These are phyloP conservation scores for Chelonus formosanus DNA, from an alignment of 2,888 invertebrate species.

Conservation along the genomic window DNA sequence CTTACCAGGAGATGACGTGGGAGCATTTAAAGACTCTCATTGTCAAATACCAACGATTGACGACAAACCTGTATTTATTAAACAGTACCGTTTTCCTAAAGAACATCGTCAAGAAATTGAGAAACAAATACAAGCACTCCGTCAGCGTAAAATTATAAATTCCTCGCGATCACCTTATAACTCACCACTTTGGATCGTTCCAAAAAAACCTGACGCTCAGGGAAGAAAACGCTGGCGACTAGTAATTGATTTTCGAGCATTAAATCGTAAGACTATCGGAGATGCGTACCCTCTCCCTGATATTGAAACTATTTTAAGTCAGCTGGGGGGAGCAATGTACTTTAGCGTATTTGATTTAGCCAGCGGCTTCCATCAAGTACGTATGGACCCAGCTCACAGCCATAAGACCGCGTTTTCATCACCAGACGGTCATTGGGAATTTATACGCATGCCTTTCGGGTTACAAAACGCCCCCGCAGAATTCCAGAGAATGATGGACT, in stretches of 20 bases:
- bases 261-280: background rate
- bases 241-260: background rate
- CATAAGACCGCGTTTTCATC: conserved; percentile 5
- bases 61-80: no score
- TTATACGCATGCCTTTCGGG: background rate
- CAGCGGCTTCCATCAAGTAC: background rate
- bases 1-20: no score
- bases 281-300: background rate
- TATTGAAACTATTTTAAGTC: background rate
- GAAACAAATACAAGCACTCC: no score
- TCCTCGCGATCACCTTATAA: conserved; percentile 1
- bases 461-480: background rate
- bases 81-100: no score
- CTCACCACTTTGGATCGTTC: background rate
- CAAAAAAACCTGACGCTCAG: background rate
- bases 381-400: background rate
- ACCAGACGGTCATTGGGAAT: background rate
- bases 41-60: no score
- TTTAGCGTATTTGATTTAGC: conserved; percentile 5
- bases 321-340: background rate
- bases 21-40: no score
- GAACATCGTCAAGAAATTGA: no score
- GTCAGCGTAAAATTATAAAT: no score
- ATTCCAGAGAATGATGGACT: background rate
- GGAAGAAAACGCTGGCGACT: conserved; percentile 4